A percentile compares a stretch with the other conserved stretches of the same genome.
These are phyloP conservation scores for Drosophila murphyi DNA, from an alignment of 1,140 invertebrate genomes.

Conservation along the genomic window DNA sequence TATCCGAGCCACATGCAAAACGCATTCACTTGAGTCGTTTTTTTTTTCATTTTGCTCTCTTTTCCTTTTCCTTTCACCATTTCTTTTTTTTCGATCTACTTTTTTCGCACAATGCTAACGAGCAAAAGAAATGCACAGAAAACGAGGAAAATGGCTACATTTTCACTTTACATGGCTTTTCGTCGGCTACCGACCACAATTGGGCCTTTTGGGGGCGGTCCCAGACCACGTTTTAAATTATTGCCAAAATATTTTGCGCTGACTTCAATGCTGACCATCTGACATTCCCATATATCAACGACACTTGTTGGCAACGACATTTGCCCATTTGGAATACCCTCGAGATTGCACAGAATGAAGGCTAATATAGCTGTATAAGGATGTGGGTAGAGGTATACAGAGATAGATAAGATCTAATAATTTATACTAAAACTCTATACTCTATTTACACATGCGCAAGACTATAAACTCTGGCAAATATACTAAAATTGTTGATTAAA, in stretches of 20 bases:
- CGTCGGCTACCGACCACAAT: slow-evolving; percentile 39
- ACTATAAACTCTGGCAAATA: too few species aligned
- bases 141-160: slow-evolving; percentile 7
- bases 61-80: background rate
- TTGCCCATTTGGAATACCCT: slow-evolving; percentile 27
- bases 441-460: too few species aligned
- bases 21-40: slow-evolving; percentile 47
- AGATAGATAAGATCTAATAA: too few species aligned
- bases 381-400: background rate
- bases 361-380: background rate
- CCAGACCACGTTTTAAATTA: slow-evolving; percentile 46
- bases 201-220: slow-evolving; percentile 27
- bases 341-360: background rate
- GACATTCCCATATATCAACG: slow-evolving; percentile 61
- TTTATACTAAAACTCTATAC: too few species aligned
- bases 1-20: slow-evolving; percentile 76
- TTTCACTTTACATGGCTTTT: slow-evolving; percentile 21
- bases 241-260: slow-evolving; percentile 52
- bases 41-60: slow-evolving; percentile 9
- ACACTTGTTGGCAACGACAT: slow-evolving; percentile 63
- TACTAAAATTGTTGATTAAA: too few species aligned
- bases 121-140: slow-evolving; percentile 8
- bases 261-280: slow-evolving; percentile 53
- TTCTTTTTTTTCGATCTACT: background rate
- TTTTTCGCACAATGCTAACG: slow-evolving; percentile 14